Evolutionary conservation across 2,797 vertebrate genomes (phyloP).

Genomic region (Lycodopsis pacificus): DNA sequence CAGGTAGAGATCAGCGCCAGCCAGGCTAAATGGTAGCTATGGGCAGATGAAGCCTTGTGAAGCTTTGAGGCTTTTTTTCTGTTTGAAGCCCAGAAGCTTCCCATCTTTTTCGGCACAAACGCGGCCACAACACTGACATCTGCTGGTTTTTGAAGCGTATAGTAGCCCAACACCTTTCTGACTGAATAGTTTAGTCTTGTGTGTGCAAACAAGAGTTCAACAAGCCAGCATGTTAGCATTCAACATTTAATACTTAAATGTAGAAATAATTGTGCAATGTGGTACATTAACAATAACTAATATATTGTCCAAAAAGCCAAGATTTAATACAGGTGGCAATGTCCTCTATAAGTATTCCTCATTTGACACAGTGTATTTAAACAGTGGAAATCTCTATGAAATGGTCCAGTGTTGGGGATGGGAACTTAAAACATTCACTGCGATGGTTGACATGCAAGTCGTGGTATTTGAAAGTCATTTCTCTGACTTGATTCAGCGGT

Average conservation of each 20-base stretch:
- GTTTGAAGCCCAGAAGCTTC: too few relatives aligned
- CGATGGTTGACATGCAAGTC: too few relatives aligned
- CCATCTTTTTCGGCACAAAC: too few relatives aligned
- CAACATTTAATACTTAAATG: neutral
- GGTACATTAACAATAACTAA: neutral
- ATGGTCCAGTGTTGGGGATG: neutral
- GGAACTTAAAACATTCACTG: too few relatives aligned
- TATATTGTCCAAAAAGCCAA: neutral
- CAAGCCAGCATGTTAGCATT: neutral
- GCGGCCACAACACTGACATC: neutral
- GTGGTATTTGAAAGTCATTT: too few relatives aligned
- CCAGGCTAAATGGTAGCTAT: neutral
- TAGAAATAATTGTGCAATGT: neutral
- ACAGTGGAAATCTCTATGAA: too few relatives aligned
- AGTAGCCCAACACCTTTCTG: too few relatives aligned
- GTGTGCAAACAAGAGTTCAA: neutral
- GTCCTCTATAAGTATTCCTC: too few relatives aligned
- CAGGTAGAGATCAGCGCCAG: slow-evolving; percentile 81
- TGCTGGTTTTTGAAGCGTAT: neutral
- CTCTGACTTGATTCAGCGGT: too few relatives aligned
- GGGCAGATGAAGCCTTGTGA: neutral
- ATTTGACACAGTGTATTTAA: too few relatives aligned
- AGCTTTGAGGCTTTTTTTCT: neutral
- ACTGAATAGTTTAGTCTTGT: neutral
- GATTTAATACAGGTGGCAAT: too few relatives aligned